Evolutionary conservation across 1,140 invertebrate species (phyloP), one percentile per base, ranked within the genome.

Genomic region (Hycleus phaleratus): DNA sequence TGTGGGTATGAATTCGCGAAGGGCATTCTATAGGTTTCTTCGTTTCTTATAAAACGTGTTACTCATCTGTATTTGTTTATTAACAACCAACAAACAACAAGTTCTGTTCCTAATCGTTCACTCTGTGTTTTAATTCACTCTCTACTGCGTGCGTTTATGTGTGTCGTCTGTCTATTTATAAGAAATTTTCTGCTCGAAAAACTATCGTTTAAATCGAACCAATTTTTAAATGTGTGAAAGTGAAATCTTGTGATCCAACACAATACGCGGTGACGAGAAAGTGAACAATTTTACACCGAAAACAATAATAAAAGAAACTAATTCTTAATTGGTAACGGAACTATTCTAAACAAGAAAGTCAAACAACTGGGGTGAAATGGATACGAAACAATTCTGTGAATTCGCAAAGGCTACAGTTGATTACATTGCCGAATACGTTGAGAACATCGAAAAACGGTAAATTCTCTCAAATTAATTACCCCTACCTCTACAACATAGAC

Each of bases 361-460:
- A 2, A n/a, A 9, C 40, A 42, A 42, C 40, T 42, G 9, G 5
- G 10, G 4, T 10, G 38, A 61, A 52, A 90, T 89, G 87, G 82
- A 89, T 71, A 73, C 77, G 9, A 71, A 83, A 65, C 77, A 87
- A 63, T 91, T 91, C 73, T 76, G 82, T 40, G 80, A 85, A 63
- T 87, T 87, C 66, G 88, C 83, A 6, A 86, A 85, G 70, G 84
- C 86, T 1, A 79, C 83, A 9, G 79, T 91, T 38, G 87, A 92
- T 70, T 85, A 85, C 59, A 78, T 91, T 0, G 87, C 87, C 0
- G 83, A 93, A 74, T 95, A 92, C 64, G 68, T 84, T 62, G 85
- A 90, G 43, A 86, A 81, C 53, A 85, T 93, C 48, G 74, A 85
- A 46, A 79, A 88, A 11, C 75, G 83, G 77, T 85, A 77, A 42